Percentiles rank a stretch among this genome's conserved stretches.
Evolutionary conservation across 2,113 vertebrate genomes (phyloP).

Genomic region (Megaceryle torquata): DNA sequence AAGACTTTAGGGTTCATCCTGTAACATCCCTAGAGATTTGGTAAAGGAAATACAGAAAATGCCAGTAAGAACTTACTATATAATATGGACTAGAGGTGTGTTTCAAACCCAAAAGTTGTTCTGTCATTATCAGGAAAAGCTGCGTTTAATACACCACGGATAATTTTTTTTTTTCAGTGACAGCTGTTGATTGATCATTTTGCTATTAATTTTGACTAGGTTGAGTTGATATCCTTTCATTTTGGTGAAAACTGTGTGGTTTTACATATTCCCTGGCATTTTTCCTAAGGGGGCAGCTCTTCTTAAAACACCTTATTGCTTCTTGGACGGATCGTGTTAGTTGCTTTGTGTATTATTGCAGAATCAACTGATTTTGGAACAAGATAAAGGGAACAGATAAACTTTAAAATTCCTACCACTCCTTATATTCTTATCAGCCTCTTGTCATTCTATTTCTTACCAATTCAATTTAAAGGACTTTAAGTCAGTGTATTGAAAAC

Average conservation of each 20-base stretch:
- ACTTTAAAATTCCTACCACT: not conserved
- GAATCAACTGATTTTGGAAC: not conserved
- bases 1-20: not conserved
- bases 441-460: not conserved
- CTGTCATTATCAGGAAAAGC: not conserved
- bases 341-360: not conserved
- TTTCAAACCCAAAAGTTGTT: not conserved
- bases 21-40: not conserved
- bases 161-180: not conserved
- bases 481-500: accelerated
- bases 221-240: not conserved
- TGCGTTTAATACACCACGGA: accelerated
- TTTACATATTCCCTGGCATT: not conserved
- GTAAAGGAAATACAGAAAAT: not conserved
- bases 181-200: not conserved
- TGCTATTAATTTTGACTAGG: not conserved
- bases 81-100: not conserved
- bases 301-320: not conserved
- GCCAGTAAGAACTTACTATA: not conserved
- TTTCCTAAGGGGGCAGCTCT: not conserved
- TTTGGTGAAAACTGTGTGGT: not conserved
- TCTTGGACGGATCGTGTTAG: not conserved
- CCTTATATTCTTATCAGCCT: not conserved
- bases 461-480: not conserved
- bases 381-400: not conserved